phyloP scores from a whole-genome alignment of 2,113 vertebrate species.

The Perognathus longimembris region DNA sequence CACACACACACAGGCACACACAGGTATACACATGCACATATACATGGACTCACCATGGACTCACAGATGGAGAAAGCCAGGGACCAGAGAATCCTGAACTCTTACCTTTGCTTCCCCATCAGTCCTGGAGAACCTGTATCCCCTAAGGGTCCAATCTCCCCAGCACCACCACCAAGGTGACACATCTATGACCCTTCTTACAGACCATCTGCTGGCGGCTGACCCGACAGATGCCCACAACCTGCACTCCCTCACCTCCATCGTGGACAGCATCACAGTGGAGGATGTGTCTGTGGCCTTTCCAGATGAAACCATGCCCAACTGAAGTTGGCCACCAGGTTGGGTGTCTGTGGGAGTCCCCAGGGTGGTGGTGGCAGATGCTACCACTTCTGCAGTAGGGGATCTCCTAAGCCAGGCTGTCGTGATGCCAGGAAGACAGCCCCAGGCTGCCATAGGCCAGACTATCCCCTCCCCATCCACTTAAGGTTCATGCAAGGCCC shows the following conservation, averaged over 20 bases:
- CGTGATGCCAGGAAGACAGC: constrained; percentile 13
- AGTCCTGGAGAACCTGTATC: neutral
- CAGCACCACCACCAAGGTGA: neutral
- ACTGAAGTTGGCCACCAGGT: constrained; percentile 78
- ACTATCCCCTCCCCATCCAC: neutral
- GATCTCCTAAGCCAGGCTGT: constrained; percentile 24
- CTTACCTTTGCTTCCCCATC: neutral
- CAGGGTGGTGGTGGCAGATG: neutral
- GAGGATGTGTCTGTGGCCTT: constrained; percentile 90
- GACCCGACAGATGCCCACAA: constrained; percentile 91
- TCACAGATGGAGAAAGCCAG: neutral
- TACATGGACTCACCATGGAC: no score
- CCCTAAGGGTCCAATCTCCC: neutral
- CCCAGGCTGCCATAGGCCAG: constrained; percentile 26
- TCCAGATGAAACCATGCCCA: constrained; percentile 85
- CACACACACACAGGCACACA: neutral
- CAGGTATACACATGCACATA: neutral
- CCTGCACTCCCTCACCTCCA: constrained; percentile 94
- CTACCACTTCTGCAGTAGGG: neutral
- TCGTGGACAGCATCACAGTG: constrained; percentile 94
- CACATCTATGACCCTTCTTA: neutral
- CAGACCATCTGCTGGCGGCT: constrained; percentile 92
- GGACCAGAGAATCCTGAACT: neutral
- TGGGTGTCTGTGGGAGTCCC: neutral
- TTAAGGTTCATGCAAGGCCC: neutral